Evolutionary conservation across 2,888 invertebrate species (phyloP).

Genomic region (Eristalis arbustorum): DNA sequence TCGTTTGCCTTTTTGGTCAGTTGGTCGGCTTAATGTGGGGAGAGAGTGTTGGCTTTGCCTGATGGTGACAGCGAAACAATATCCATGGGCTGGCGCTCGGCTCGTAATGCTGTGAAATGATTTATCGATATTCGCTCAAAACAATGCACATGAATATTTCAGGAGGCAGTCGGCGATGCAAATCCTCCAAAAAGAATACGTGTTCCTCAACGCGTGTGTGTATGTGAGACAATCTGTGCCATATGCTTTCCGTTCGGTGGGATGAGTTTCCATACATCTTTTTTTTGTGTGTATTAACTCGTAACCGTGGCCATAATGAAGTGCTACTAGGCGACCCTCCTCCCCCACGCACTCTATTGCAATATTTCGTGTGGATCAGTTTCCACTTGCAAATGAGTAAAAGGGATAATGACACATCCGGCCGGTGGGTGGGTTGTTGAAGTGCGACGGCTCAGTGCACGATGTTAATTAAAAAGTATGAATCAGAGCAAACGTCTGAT

Average conservation of each 20-base stretch:
- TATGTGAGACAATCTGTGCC: slow-evolving; percentile 3
- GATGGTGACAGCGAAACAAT: neutral
- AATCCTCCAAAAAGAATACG: slow-evolving; percentile 9
- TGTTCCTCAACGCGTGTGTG: neutral
- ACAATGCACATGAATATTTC: slow-evolving; percentile 48
- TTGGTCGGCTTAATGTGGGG: neutral
- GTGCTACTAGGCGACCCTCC: slow-evolving; percentile 8
- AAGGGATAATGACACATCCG: slow-evolving; percentile 33
- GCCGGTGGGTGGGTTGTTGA: slow-evolving; percentile 4
- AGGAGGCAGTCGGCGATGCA: slow-evolving; percentile 26
- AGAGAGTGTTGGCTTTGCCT: neutral
- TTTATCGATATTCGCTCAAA: slow-evolving; percentile 46
- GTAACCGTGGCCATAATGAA: slow-evolving; percentile 34
- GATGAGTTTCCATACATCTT: neutral
- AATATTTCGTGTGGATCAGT: neutral
- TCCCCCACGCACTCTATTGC: neutral
- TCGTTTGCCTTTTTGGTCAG: slow-evolving; percentile 5
- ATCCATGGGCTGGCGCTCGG: slow-evolving; percentile 7
- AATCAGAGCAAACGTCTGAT: slow-evolving; percentile 28
- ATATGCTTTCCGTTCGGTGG: neutral
- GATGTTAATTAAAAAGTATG: slow-evolving; percentile 43
- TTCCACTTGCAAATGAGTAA: slow-evolving; percentile 27
- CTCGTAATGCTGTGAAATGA: slow-evolving; percentile 58
- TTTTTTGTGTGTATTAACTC: neutral
- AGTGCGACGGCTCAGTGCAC: slow-evolving; percentile 5